Base-by-base conservation (phyloP, 2,888 invertebrate species). In the Phymatocera aterrima region DNA sequence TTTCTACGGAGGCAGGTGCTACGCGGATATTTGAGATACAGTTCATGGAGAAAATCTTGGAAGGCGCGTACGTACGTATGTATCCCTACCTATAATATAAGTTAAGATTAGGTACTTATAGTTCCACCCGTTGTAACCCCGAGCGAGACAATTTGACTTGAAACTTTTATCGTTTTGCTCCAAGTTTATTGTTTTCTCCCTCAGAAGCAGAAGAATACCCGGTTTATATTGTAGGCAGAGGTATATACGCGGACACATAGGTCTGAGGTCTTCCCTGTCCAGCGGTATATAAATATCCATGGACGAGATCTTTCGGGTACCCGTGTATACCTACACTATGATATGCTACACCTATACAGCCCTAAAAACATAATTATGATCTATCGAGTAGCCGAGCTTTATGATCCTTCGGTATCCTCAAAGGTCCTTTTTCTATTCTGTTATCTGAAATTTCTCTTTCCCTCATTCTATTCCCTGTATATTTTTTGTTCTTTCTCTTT, bases 331-430 rank as follows among this genome's bases (percentile, higher is more conserved):
- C n/a, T n/a, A n/a, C n/a, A n/a, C n/a, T n/a, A n/a, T n/a, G n/a
- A n/a, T n/a, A n/a, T n/a, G n/a, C n/a, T n/a, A 8, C 54, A 8
- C 18, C 12, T 5, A 18, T 18, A 54, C 21, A 15, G n/a, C 2
- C 34, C 51, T 8, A 1, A 48, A 57, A 75, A 78, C 72, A 74
- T 78, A 74, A 78, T 78, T 78, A 78, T 74, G 78, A 78, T 78
- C 78, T 78, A 78, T 78, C 78, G 75, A 75, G 40, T 75, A 75
- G 51, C 18, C 75, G 57, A 60, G 40, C 57, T 75, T 75, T 75
- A 75, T 40, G 75, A 57, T 75, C 75, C 57, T 51, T 21, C 48
- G 72, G 72, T 37, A 43, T 46, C 68, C 68, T 46, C 40, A 43
- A 43, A 43, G 68, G 2, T 68, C 43, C 46, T 68, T 68, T n/a